Evolutionary conservation across 2,113 vertebrate species (phyloP).

Genomic region (Psittacus erithacus): DNA sequence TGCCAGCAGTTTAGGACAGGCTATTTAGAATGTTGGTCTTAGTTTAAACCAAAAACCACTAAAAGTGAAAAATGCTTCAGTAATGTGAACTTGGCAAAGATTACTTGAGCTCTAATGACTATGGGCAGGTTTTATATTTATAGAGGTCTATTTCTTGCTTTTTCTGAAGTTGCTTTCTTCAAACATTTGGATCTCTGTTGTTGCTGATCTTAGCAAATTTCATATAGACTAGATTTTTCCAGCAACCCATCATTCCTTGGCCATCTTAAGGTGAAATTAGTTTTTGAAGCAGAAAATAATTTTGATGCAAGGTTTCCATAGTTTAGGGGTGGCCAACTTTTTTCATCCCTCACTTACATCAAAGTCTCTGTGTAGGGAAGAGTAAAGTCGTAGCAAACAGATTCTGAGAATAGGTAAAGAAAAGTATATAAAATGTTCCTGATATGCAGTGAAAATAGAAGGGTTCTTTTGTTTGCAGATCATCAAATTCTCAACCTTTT

Average conservation of each 20-base stretch:
- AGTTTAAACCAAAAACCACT: neutral
- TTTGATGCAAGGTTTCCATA: neutral
- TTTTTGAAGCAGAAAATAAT: neutral
- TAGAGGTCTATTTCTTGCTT: neutral
- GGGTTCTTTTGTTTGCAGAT: conserved; percentile 2
- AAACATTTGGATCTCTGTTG: neutral
- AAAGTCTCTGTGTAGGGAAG: neutral
- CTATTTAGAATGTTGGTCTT: neutral
- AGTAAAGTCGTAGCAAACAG: neutral
- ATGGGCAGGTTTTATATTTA: neutral
- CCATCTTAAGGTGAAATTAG: neutral
- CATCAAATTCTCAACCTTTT: conserved; percentile 20
- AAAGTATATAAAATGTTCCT: neutral
- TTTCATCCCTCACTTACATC: neutral
- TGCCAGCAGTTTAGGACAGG: neutral
- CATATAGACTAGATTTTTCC: neutral
- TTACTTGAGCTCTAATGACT: neutral
- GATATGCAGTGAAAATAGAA: neutral
- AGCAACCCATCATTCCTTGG: neutral
- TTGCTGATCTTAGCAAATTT: neutral
- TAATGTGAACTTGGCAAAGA: neutral
- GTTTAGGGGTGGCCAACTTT: neutral
- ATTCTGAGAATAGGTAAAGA: neutral
- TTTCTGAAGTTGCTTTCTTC: neutral
- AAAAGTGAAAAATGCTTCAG: neutral